These are phyloP conservation scores for Mastomys natalensis DNA, from an alignment of 2,113 vertebrate species.

Conservation along the genomic window DNA sequence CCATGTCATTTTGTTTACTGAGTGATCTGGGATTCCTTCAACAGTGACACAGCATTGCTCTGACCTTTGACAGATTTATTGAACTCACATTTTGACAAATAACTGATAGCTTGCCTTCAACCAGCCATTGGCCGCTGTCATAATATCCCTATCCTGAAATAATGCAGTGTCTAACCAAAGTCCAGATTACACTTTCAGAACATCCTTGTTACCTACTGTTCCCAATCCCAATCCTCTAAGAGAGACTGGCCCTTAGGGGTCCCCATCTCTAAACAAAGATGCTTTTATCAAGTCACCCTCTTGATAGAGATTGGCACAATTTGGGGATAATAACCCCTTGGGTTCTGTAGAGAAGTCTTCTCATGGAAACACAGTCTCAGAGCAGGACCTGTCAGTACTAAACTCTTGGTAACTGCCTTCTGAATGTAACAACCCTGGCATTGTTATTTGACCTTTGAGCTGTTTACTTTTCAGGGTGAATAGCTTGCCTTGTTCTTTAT, in stretches of 20 bases:
- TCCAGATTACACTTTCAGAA: background rate
- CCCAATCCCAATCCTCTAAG: background rate
- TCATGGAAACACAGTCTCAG: background rate
- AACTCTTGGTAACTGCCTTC: background rate
- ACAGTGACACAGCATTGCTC: background rate
- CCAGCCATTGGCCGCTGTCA: background rate
- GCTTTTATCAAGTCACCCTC: background rate
- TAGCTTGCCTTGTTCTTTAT: conserved; percentile 33
- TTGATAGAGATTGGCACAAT: background rate
- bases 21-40: background rate
- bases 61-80: background rate
- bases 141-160: background rate
- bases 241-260: background rate
- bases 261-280: background rate
- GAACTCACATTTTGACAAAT: conserved; percentile 16
- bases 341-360: background rate
- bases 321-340: background rate
- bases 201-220: background rate
- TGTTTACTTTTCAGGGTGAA: conserved; percentile 45
- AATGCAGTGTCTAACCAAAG: background rate
- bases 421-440: background rate
- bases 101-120: background rate
- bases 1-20: conserved; percentile 6
- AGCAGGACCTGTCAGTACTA: background rate
- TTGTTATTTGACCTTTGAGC: conserved; percentile 54